Evolutionary conservation across 64 coral and sea anemone species (phyloP).

Genomic region (Cladopsammia gracilis): DNA sequence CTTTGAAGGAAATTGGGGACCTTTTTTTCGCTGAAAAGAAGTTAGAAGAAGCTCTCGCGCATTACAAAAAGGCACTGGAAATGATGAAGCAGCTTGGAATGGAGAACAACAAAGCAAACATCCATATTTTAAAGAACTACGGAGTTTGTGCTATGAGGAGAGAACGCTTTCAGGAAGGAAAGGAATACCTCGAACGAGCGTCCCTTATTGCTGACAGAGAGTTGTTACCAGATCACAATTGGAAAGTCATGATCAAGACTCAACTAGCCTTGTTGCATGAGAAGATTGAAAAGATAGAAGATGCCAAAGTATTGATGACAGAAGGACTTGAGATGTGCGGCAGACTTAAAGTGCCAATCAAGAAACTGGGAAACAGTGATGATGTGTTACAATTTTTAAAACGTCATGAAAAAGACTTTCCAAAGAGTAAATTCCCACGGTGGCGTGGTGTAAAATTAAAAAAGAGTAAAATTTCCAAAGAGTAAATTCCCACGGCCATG

Average conservation of each 20-base stretch:
- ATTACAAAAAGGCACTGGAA: slow-evolving; percentile 14
- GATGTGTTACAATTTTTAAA: not conserved
- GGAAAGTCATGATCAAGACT: slow-evolving; percentile 32
- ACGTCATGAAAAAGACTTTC: not conserved
- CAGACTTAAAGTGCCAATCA: not conserved
- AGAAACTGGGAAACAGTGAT: not conserved
- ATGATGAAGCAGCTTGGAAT: slow-evolving; percentile 9
- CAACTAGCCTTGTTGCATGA: slow-evolving; percentile 8
- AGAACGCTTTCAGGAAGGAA: slow-evolving; percentile 22
- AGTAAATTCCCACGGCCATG: not conserved
- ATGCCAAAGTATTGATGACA: not conserved
- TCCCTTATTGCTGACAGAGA: not conserved
- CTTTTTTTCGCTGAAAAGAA: not conserved
- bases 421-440: too few relatives aligned
- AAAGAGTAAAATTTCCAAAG: too few relatives aligned
- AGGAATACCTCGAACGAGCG: not conserved
- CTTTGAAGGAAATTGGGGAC: slow-evolving; percentile 34
- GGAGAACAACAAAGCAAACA: slow-evolving; percentile 2
- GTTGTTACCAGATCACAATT: slow-evolving; percentile 12
- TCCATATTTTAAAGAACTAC: slow-evolving; percentile 23
- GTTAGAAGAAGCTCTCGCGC: not conserved
- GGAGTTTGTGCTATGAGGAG: slow-evolving; percentile 3
- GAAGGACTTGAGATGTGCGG: not conserved
- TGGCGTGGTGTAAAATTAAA: too few relatives aligned
- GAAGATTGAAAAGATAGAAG: not conserved